phyloP scores from a whole-genome alignment of 2,113 vertebrate genomes.

The Silurus asotus region DNA sequence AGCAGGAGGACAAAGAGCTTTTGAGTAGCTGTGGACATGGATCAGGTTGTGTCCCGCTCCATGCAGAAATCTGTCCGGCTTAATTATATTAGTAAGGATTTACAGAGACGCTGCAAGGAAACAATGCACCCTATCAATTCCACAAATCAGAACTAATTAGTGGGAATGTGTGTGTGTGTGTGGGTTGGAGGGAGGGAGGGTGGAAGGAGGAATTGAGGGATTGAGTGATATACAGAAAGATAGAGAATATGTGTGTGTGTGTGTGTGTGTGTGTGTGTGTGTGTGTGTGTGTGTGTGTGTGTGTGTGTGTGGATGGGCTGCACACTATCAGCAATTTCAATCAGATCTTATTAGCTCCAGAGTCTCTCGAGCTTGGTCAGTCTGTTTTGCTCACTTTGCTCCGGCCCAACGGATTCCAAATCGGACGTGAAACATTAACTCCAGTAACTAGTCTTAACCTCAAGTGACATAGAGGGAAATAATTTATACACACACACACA shows the following conservation, averaged over 20 bases:
- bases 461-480: neutral
- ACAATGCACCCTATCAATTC: slow-evolving; percentile 83
- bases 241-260: slow-evolving; percentile 26
- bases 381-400: slow-evolving; percentile 57
- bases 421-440: slow-evolving; percentile 70
- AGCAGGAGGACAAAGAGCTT: slow-evolving; percentile 85
- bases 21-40: slow-evolving; percentile 88
- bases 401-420: neutral
- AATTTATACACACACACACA: neutral
- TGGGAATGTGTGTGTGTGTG: slow-evolving; percentile 61
- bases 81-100: slow-evolving; percentile 98
- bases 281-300: slow-evolving; percentile 49
- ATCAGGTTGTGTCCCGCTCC: slow-evolving; percentile 91
- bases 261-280: slow-evolving; percentile 38
- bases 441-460: slow-evolving; percentile 40
- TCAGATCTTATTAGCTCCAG: slow-evolving; percentile 87
- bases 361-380: slow-evolving; percentile 70
- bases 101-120: slow-evolving; percentile 85
- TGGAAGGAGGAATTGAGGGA: neutral
- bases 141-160: slow-evolving; percentile 83
- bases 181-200: slow-evolving; percentile 9
- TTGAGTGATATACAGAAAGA: neutral
- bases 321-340: slow-evolving; percentile 78
- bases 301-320: slow-evolving; percentile 45
- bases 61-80: slow-evolving; percentile 91